Base-by-base conservation (phyloP, 92 coral and sea anemone species). In the Porites divaricata region DNA sequence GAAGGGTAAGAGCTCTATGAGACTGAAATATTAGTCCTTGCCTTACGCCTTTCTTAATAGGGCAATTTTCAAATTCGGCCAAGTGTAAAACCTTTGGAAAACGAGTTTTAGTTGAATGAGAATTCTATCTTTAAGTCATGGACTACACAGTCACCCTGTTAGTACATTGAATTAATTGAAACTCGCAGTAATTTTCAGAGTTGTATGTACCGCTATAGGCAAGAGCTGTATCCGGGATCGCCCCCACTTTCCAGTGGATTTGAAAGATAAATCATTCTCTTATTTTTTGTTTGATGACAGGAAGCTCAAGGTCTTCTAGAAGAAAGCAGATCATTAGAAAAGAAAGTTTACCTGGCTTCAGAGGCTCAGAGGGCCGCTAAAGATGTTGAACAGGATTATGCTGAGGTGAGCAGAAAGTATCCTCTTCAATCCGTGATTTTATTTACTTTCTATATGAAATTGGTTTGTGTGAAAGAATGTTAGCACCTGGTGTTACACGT, bases 291-390 rank as follows among this genome's bases (percentile, higher is more conserved):
- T 63, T 82, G 49, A 1, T 28, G n/a, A 21, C 69, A 94, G 98
- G 93, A 94, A 63, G 93, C 99, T 20, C 94, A 97, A 78, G 93
- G 89, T 54, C 78, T 95, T 15, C 78, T 95, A 4, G 97, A 91
- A 63, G 97, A 95, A 86, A 97, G 99, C 72, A 89, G 92, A 23
- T 92, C 97, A 16, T 91, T 97, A 1, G 91, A 95, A 73, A 91
- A 95, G 88, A 93, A 95, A 69, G 94, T 97, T 53, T 92, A 93
- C 75, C 75, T 97, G 63, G 98, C 96, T n/a, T 95, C 95, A 12
- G 93, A 97, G 90, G 99, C 99, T 50, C 98, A 93, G 80, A 88
- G 90, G 66, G 99, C 95, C 0, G 98, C 99, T 1, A 82, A 90
- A 56, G 90, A 77, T 68, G 90, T 88, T 66, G 99, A 97, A 74